phyloP scores from a whole-genome alignment of 2,113 vertebrate genomes.

The Malurus cyaneus region DNA sequence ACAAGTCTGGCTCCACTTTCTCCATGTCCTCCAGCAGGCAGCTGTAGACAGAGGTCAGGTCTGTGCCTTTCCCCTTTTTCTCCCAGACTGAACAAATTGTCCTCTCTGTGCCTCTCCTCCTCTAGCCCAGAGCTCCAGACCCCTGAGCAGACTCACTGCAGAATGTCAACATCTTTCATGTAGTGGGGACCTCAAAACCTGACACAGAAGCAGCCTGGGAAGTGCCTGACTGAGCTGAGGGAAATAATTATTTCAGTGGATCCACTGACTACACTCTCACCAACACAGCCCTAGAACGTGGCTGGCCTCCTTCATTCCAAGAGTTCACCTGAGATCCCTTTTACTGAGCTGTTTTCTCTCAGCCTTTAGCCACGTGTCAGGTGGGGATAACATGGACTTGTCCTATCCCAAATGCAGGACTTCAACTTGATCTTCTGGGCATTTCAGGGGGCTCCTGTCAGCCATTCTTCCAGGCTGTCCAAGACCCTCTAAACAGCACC shows the following conservation, averaged over 20 bases:
- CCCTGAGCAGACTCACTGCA: background rate
- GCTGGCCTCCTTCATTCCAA: background rate
- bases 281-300: background rate
- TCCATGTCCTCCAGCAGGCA: background rate
- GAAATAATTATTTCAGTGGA: background rate
- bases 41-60: background rate
- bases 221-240: background rate
- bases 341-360: background rate
- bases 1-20: background rate
- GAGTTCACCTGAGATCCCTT: background rate
- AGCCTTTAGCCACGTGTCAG: background rate
- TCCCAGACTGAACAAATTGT: background rate
- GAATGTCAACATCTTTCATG: background rate
- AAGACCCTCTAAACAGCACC: background rate
- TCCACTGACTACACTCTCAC: rapidly evolving
- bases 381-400: background rate
- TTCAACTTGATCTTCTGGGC: background rate
- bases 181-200: background rate
- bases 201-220: background rate
- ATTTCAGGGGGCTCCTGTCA: background rate
- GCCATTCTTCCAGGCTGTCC: background rate
- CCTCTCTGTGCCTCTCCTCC: background rate
- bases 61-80: background rate
- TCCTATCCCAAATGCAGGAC: background rate
- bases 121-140: background rate